phyloP scores from a whole-genome alignment of 2,888 invertebrate genomes.

The Coleophora deauratella region DNA sequence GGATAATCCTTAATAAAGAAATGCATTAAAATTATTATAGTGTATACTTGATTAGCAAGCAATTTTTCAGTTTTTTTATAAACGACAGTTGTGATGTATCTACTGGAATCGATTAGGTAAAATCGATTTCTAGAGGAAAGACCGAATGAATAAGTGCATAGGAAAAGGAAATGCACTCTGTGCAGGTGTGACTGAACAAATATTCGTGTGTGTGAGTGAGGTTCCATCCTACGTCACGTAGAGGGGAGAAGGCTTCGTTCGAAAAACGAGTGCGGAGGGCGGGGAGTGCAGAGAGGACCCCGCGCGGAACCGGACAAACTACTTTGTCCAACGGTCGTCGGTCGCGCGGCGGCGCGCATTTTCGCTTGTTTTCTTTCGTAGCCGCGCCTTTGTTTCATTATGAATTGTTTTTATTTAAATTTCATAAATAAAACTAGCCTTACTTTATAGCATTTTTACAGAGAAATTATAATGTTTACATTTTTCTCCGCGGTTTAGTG shows the following conservation, averaged over 20 bases:
- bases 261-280: slow-evolving; percentile 27
- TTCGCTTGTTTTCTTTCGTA: slow-evolving; percentile 52
- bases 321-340: slow-evolving; percentile 66
- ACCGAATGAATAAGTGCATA: too few relatives aligned
- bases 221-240: too few relatives aligned
- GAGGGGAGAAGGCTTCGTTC: slow-evolving; percentile 53
- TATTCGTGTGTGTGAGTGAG: too few relatives aligned
- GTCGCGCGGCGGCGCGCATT: slow-evolving; percentile 45
- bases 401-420: slow-evolving; percentile 38
- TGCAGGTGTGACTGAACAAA: too few relatives aligned
- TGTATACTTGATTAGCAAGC: too few relatives aligned
- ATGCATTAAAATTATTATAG: too few relatives aligned
- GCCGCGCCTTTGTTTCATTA: slow-evolving; percentile 66
- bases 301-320: slow-evolving; percentile 63
- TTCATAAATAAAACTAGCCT: slow-evolving; percentile 16
- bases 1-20: too few relatives aligned
- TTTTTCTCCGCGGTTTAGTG: background rate
- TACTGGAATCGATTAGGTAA: too few relatives aligned
- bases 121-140: too few relatives aligned
- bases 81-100: too few relatives aligned
- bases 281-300: slow-evolving; percentile 41
- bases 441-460: slow-evolving; percentile 20
- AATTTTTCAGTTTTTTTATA: too few relatives aligned
- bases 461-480: slow-evolving; percentile 23
- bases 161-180: too few relatives aligned